These are phyloP conservation scores for Ramphastos sulfuratus DNA, from an alignment of 2,113 vertebrate genomes.

Conservation along the genomic window DNA sequence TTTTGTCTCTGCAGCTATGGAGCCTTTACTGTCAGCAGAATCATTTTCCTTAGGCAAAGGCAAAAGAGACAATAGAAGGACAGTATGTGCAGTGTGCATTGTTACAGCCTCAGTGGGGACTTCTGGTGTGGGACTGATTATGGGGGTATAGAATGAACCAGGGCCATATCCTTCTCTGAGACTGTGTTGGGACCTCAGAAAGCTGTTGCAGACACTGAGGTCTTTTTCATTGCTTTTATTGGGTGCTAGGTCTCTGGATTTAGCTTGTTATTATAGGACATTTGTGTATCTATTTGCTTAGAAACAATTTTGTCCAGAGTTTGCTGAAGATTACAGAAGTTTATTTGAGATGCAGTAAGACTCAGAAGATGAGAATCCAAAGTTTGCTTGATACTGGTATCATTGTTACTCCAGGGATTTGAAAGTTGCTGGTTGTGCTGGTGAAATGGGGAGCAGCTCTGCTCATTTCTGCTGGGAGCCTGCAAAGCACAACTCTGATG, in stretches of 20 bases:
- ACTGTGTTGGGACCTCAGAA: not conserved
- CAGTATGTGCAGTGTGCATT: constrained; percentile 20
- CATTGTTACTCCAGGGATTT: not conserved
- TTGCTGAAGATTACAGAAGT: not conserved
- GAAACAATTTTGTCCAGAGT: constrained; percentile 2
- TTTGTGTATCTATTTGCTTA: constrained; percentile 17
- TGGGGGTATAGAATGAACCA: not conserved
- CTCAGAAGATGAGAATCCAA: not conserved
- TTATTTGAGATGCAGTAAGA: not conserved
- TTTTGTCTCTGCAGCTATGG: not conserved
- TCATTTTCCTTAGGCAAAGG: constrained; percentile 49
- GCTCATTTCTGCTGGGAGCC: not conserved
- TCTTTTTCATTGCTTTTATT: constrained; percentile 10
- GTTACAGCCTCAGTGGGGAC: constrained; percentile 33
- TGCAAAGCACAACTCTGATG: constrained; percentile 18
- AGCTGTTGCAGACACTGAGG: not conserved
- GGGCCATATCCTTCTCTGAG: not conserved
- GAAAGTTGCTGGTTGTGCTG: not conserved
- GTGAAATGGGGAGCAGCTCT: not conserved
- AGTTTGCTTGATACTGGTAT: not conserved
- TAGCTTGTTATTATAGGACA: not conserved
- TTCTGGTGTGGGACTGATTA: constrained; percentile 40
- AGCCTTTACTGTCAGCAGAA: constrained; percentile 34
- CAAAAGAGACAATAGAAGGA: constrained; percentile 27
- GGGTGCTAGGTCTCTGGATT: not conserved